Evolutionary conservation across 2,113 vertebrate genomes (phyloP).

Genomic region (Lamprotornis superbus): DNA sequence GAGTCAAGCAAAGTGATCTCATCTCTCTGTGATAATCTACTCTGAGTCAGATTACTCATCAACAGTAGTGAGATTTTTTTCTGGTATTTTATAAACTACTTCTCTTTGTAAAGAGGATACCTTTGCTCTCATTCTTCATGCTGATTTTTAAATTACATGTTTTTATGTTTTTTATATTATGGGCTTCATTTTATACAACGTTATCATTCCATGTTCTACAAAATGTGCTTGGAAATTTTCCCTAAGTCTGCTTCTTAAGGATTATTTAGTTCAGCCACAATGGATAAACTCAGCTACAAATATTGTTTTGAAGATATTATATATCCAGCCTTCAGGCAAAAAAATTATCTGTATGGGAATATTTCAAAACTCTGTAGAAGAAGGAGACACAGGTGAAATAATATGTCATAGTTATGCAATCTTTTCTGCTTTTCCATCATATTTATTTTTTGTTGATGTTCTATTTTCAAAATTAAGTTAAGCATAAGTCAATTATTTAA

Average conservation of each 20-base stretch:
- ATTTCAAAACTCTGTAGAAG: background rate
- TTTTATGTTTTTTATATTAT: background rate
- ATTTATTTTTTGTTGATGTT: background rate
- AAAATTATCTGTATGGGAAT: background rate
- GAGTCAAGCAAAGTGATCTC: background rate
- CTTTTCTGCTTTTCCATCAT: background rate
- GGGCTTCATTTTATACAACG: background rate
- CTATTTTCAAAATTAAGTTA: background rate
- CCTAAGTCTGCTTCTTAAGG: background rate
- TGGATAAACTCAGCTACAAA: background rate
- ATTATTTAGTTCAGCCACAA: background rate
- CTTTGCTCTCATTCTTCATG: background rate
- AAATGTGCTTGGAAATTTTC: background rate
- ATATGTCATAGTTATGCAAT: background rate
- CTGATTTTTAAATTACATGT: accelerated
- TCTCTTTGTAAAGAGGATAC: background rate
- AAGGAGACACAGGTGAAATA: background rate
- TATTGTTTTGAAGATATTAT: background rate
- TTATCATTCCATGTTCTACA: accelerated
- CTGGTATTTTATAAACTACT: background rate
- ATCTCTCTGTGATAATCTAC: background rate
- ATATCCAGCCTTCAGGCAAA: background rate
- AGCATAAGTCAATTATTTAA: background rate
- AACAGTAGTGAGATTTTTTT: background rate
- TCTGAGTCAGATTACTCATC: accelerated